Conservation (phyloP, 2,113 vertebrate species). For the Anarrhichthys ocellatus region DNA sequence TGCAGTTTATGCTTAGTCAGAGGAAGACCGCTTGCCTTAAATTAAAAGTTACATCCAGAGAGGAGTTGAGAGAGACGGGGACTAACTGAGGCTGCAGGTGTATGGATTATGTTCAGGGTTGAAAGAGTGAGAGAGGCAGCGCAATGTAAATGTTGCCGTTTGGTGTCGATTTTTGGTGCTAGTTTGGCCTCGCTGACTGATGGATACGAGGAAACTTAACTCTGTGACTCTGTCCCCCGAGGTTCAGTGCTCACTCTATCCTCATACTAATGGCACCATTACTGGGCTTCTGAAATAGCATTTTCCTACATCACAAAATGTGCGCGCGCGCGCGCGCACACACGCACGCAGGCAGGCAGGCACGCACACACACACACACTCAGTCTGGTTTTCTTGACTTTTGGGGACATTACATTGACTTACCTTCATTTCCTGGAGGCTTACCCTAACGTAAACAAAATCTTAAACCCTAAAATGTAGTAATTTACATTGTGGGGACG, state of each 20-base stretch:
- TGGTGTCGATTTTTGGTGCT: constrained; percentile 36
- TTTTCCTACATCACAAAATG: constrained; percentile 24
- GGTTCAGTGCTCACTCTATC: constrained; percentile 51
- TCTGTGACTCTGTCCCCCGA: constrained; percentile 59
- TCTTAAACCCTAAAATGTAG: neutral
- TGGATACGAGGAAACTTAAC: constrained; percentile 58
- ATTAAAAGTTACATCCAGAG: constrained; percentile 58
- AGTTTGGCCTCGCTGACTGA: constrained; percentile 58
- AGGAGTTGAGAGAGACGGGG: constrained; percentile 20
- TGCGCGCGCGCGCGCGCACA: neutral
- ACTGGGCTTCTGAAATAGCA: constrained; percentile 51
- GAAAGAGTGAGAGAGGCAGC: constrained; percentile 25
- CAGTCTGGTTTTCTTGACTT: neutral
- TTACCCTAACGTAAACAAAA: neutral
- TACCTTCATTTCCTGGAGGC: neutral
- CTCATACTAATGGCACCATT: constrained; percentile 68
- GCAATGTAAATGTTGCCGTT: constrained; percentile 40
- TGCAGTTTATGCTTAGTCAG: constrained; percentile 69
- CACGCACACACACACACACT: neutral
- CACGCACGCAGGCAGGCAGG: too few species aligned
- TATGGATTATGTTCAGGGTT: constrained; percentile 37
- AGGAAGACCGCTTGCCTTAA: constrained; percentile 58
- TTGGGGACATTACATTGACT: neutral
- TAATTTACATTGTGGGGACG: neutral
- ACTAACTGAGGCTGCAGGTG: constrained; percentile 50